phyloP scores from a whole-genome alignment of 2,797 vertebrate species.

The Nannoperca australis region DNA sequence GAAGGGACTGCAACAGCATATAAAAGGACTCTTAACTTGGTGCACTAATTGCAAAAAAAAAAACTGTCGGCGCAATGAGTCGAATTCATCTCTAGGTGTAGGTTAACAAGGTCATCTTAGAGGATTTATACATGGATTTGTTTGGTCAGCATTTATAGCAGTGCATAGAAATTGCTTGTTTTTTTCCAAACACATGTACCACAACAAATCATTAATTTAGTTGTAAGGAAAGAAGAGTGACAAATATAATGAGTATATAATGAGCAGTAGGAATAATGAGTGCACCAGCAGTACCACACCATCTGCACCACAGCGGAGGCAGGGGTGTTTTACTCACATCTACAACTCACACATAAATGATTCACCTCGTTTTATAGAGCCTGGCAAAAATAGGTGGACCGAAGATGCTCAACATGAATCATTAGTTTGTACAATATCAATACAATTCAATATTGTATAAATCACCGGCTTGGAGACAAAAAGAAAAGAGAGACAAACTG shows the following conservation, averaged over 20 bases:
- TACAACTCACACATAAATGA: constrained; percentile 49
- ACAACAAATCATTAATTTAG: constrained; percentile 56
- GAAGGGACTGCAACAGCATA: neutral
- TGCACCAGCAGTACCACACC: constrained; percentile 33
- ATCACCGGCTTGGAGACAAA: constrained; percentile 19
- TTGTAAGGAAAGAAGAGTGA: constrained; percentile 50
- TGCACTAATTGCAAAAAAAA: constrained; percentile 59
- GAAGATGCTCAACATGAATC: constrained; percentile 51
- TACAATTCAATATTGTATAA: constrained; percentile 53
- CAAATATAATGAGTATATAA: constrained; percentile 67
- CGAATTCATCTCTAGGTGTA: constrained; percentile 2
- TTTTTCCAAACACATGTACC: constrained; percentile 20
- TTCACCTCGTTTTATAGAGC: constrained; percentile 42
- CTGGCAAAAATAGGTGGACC: constrained; percentile 46
- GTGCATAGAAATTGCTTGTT: constrained; percentile 16
- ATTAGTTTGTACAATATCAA: no score
- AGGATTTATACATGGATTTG: neutral
- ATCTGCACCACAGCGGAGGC: constrained; percentile 47
- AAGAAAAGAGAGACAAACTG: constrained; percentile 1
- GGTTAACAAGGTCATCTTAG: constrained; percentile 6
- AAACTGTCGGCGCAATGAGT: constrained; percentile 12
- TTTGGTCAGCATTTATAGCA: constrained; percentile 19
- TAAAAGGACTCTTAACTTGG: constrained; percentile 38
- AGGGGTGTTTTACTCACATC: constrained; percentile 35
- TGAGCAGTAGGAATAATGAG: constrained; percentile 67